Conservation (phyloP, 2,113 vertebrate genomes). For the Microcebus griseorufus region DNA sequence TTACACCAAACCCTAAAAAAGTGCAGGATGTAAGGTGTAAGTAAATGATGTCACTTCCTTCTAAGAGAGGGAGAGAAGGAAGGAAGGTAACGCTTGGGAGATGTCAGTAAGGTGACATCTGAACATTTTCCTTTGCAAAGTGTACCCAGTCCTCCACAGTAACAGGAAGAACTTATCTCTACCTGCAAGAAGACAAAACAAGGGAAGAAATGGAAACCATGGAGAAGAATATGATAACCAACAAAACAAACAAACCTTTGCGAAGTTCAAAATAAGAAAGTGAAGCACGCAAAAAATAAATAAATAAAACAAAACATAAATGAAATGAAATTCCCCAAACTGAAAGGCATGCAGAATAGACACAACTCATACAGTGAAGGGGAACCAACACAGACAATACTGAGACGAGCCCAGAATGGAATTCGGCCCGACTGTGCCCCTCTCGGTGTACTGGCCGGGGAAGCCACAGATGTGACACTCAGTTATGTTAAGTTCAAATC, state of each 20-base stretch:
- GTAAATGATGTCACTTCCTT: constrained; percentile 80
- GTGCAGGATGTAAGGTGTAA: constrained; percentile 66
- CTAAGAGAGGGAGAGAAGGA: constrained; percentile 65
- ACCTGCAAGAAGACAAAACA: constrained; percentile 82
- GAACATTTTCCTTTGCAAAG: constrained; percentile 73
- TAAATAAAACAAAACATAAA: constrained; percentile 65
- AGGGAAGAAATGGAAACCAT: constrained; percentile 75
- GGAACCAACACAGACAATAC: constrained; percentile 74
- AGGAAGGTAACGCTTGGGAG: constrained; percentile 58
- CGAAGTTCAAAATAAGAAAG: constrained; percentile 82
- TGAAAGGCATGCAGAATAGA: constrained; percentile 81
- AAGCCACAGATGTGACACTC: constrained; percentile 97
- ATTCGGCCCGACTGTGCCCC: constrained; percentile 83
- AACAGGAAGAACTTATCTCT: constrained; percentile 81
- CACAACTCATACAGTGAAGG: constrained; percentile 71
- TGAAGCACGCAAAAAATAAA: constrained; percentile 81
- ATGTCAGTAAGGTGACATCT: constrained; percentile 77
- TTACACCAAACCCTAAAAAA: constrained; percentile 78
- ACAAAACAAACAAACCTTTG: constrained; percentile 82
- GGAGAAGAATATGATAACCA: constrained; percentile 72
- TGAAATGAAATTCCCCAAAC: constrained; percentile 70
- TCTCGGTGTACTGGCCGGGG: constrained; percentile 79
- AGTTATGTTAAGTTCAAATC: constrained; percentile 90
- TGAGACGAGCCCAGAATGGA: constrained; percentile 78
- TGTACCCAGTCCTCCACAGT: constrained; percentile 72